These are phyloP conservation scores for Hypanus sabinus DNA, from an alignment of 2,113 vertebrate species.

Conservation along the genomic window DNA sequence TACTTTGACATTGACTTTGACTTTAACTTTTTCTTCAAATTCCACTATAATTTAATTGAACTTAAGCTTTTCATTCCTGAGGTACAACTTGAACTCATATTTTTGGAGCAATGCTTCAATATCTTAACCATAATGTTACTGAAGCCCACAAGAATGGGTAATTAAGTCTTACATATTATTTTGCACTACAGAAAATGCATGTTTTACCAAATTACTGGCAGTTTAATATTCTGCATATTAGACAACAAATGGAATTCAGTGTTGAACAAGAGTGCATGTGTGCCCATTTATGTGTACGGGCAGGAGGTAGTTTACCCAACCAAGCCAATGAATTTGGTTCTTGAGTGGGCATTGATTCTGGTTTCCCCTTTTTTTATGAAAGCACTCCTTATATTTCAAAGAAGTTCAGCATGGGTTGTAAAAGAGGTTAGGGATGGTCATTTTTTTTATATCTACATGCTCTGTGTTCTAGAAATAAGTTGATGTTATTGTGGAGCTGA, in stretches of 20 bases:
- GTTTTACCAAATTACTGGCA: background rate
- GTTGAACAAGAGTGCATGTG: background rate
- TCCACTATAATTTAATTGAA: too few relatives aligned
- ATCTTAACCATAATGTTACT: too few relatives aligned
- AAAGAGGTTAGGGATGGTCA: too few relatives aligned
- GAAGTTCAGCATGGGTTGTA: background rate
- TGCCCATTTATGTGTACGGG: background rate
- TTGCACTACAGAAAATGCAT: too few relatives aligned
- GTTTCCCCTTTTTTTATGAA: background rate
- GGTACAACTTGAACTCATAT: too few relatives aligned
- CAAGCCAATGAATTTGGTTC: background rate
- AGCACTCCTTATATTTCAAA: background rate
- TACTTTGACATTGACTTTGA: too few relatives aligned
- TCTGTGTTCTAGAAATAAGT: too few relatives aligned
- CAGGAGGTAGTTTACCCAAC: background rate
- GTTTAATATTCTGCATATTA: background rate
- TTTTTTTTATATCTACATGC: too few relatives aligned
- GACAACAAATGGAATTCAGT: background rate
- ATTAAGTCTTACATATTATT: background rate
- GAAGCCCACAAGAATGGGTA: background rate
- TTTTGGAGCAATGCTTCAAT: too few relatives aligned
- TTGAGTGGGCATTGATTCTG: background rate
- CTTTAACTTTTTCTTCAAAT: too few relatives aligned
- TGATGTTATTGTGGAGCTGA: too few relatives aligned
- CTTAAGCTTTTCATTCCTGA: too few relatives aligned